Evolutionary conservation across 2,888 invertebrate genomes (phyloP).

Genomic region (Baronia brevicornis): DNA sequence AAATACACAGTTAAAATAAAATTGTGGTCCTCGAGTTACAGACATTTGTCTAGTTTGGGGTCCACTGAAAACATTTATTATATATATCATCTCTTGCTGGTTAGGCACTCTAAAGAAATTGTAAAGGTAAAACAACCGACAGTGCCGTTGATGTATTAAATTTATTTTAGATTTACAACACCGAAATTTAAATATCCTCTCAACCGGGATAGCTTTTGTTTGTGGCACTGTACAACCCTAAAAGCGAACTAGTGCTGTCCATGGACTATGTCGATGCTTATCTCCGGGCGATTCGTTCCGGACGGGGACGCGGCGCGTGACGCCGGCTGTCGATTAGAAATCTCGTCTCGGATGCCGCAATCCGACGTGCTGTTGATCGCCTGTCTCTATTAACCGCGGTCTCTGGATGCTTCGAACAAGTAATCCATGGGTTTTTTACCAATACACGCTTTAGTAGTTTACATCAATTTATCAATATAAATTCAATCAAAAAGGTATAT

Average conservation of each 20-base stretch:
- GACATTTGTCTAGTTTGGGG: too few species aligned
- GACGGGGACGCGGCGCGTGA: slow-evolving; percentile 52
- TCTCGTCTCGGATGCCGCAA: slow-evolving; percentile 47
- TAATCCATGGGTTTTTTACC: slow-evolving; percentile 11
- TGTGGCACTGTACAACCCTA: slow-evolving; percentile 20
- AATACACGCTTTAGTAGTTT: slow-evolving; percentile 4
- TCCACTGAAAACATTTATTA: too few species aligned
- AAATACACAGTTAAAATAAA: too few species aligned
- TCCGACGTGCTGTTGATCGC: slow-evolving; percentile 33
- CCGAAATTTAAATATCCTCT: background rate
- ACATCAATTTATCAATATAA: background rate
- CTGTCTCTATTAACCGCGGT: slow-evolving; percentile 35
- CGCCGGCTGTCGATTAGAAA: slow-evolving; percentile 51
- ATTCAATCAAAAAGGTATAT: too few species aligned
- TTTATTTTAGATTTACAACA: too few species aligned
- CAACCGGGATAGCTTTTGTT: too few species aligned
- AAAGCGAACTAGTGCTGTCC: slow-evolving; percentile 22
- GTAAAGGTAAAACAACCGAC: too few species aligned
- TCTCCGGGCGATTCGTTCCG: slow-evolving; percentile 50
- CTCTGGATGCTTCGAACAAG: slow-evolving; percentile 26
- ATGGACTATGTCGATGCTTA: slow-evolving; percentile 45
- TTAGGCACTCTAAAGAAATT: too few species aligned
- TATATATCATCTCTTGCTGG: too few species aligned
- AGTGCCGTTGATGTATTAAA: too few species aligned
- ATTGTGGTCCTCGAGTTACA: too few species aligned